phyloP scores from a whole-genome alignment of 2,888 invertebrate species.

The Zaprionus obscuricornis region DNA sequence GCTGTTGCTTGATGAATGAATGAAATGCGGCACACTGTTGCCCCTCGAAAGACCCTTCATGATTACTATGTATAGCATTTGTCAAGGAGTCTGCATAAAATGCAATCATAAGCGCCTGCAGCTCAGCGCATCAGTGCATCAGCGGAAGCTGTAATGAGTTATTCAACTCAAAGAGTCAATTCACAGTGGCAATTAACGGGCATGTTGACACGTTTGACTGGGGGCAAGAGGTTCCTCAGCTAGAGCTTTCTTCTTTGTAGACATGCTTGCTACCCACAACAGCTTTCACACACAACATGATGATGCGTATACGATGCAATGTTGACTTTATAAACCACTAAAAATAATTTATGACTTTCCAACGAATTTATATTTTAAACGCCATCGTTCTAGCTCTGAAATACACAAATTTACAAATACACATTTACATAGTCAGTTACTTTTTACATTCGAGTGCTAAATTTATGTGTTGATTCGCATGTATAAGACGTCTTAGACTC shows the following conservation, averaged over 20 bases:
- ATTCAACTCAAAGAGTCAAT: conserved; percentile 60
- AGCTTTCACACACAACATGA: conserved; percentile 49
- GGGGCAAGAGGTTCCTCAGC: conserved; percentile 6
- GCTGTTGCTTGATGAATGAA: conserved; percentile 66
- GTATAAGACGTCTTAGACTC: conserved; percentile 27
- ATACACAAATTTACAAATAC: conserved; percentile 44
- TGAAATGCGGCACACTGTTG: conserved; percentile 29
- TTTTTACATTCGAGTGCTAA: conserved; percentile 35
- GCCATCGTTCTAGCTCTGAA: conserved; percentile 54
- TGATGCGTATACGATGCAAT: no score
- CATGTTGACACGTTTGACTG: conserved; percentile 11
- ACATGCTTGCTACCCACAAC: conserved; percentile 5
- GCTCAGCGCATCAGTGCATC: no score
- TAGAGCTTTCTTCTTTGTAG: conserved; percentile 10
- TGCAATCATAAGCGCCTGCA: conserved; percentile 48
- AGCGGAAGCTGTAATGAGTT: conserved; percentile 78
- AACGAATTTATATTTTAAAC: conserved; percentile 75
- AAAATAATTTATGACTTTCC: conserved; percentile 77
- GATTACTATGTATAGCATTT: conserved; percentile 66
- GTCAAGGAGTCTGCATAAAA: conserved; percentile 68
- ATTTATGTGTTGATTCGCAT: conserved; percentile 58
- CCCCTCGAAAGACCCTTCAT: conserved; percentile 26
- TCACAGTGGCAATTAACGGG: conserved; percentile 61
- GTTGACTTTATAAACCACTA: conserved; percentile 73
- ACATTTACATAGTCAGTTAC: conserved; percentile 50